These are phyloP conservation scores for Acanthurus leucopareius DNA, from an alignment of 2,797 vertebrate genomes.

Conservation along the genomic window DNA sequence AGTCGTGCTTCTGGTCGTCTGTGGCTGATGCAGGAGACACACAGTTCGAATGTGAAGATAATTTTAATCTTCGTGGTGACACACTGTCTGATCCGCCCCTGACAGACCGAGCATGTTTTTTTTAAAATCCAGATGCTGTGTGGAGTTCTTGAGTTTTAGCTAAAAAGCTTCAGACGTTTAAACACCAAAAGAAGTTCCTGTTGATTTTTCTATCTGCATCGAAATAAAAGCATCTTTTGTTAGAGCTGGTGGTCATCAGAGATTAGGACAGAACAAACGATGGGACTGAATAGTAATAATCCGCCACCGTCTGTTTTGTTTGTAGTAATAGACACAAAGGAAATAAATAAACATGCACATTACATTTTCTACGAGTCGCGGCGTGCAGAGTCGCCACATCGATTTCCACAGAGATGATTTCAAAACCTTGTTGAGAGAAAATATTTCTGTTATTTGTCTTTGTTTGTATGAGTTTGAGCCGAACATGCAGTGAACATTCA, in stretches of 20 bases:
- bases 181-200: neutral
- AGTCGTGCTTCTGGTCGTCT: neutral
- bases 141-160: neutral
- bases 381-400: neutral
- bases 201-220: no score
- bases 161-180: neutral
- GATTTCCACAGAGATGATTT: neutral
- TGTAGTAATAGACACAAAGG: neutral
- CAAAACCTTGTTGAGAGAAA: neutral
- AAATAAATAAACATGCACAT: neutral
- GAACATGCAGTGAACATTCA: neutral
- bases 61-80: conserved; percentile 24
- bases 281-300: neutral
- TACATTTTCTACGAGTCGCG: neutral
- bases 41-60: neutral
- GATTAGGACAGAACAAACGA: neutral
- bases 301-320: neutral
- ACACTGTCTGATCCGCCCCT: neutral
- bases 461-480: neutral
- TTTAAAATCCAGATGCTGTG: neutral
- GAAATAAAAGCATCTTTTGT: neutral
- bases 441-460: neutral
- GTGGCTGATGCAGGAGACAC: conserved; percentile 4
- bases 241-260: neutral
- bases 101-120: no score